Evolutionary conservation across 2,797 vertebrate genomes (phyloP).

Genomic region (Rallus crepitans): DNA sequence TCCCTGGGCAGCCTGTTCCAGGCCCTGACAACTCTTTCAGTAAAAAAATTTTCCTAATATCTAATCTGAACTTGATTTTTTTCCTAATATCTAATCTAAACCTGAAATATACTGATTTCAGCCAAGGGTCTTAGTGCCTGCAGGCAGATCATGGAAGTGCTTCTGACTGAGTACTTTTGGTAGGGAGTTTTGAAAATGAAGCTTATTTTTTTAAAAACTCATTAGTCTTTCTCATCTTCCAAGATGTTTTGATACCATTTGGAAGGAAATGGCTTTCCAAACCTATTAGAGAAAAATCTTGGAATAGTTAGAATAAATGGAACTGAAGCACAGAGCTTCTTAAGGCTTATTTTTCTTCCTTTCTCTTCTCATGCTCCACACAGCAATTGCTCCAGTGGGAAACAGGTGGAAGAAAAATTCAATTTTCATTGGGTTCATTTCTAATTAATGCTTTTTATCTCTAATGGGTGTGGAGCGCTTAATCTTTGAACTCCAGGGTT

Average conservation of each 20-base stretch:
- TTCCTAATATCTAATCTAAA: too few relatives aligned
- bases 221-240: neutral
- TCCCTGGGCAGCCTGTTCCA: too few relatives aligned
- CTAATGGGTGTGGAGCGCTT: neutral
- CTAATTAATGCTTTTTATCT: slow-evolving; percentile 21
- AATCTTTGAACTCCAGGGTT: slow-evolving; percentile 4
- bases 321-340: neutral
- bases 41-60: too few relatives aligned
- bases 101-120: neutral
- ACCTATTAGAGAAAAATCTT: neutral
- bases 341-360: neutral
- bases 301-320: neutral
- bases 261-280: neutral
- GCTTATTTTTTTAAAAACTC: neutral
- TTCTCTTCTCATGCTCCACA: neutral
- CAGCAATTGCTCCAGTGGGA: neutral
- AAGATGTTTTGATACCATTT: neutral
- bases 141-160: neutral
- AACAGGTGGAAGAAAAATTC: slow-evolving; percentile 4
- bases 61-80: too few relatives aligned
- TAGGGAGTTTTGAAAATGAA: neutral
- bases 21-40: too few relatives aligned
- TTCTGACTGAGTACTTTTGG: neutral
- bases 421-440: slow-evolving; percentile 19
- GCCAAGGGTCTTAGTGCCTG: neutral